Evolutionary conservation across 2,797 vertebrate genomes (phyloP).

Genomic region (Arvicola amphibius): DNA sequence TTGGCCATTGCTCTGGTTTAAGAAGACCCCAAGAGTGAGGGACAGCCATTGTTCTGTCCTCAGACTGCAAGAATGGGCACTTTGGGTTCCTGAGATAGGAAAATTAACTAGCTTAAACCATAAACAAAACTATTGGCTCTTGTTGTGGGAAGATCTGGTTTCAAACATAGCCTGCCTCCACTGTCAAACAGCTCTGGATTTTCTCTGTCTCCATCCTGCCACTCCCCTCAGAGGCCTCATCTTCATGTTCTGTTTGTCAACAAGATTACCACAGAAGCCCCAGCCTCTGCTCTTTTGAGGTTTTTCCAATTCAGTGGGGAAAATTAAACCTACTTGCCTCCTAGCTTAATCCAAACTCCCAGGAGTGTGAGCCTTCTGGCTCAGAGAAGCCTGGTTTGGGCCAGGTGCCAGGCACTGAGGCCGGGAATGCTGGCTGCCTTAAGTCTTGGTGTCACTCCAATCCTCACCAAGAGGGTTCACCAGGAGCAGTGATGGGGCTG

Average conservation of each 20-base stretch:
- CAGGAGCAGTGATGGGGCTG: not conserved
- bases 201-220: not conserved
- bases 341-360: conserved; percentile 42
- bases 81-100: not conserved
- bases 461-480: not conserved
- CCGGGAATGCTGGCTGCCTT: not conserved
- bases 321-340: conserved; percentile 43
- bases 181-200: not conserved
- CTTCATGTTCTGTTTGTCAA: not conserved
- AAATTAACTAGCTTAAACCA: not conserved
- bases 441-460: not conserved
- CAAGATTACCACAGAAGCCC: not conserved
- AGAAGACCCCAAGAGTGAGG: not conserved
- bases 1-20: not conserved
- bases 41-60: not conserved
- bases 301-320: conserved; percentile 29
- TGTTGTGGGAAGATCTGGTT: not conserved
- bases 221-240: not conserved
- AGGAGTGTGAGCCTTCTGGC: conserved; percentile 21
- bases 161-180: not conserved
- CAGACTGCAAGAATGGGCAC: not conserved
- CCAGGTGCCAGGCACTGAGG: not conserved
- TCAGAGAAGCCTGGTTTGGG: not conserved
- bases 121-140: not conserved
- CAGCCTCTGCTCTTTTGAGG: not conserved